Percentiles rank a stretch among this genome's conserved stretches.
phyloP scores from a whole-genome alignment of 2,797 vertebrate species.

The Lycodopsis pacificus region DNA sequence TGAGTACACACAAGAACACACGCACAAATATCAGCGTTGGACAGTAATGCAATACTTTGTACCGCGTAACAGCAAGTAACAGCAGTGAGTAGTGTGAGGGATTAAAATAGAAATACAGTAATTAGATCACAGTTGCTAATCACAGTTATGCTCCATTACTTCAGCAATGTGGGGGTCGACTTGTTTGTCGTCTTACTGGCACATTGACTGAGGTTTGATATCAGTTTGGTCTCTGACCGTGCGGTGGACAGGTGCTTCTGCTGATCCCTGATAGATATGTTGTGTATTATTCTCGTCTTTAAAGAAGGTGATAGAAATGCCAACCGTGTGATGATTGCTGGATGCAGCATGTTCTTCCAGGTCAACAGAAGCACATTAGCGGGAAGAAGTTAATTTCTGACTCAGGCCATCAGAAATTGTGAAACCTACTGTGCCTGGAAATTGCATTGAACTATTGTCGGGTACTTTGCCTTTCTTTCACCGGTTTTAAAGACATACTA shows the following conservation, averaged over 20 bases:
- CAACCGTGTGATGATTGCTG: background rate
- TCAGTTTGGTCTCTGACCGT: background rate
- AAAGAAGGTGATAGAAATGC: background rate
- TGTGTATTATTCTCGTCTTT: background rate
- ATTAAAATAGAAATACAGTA: background rate
- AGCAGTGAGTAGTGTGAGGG: background rate
- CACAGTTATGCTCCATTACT: background rate
- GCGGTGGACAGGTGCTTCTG: background rate
- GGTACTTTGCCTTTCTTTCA: background rate
- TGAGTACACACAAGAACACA: conserved; percentile 15
- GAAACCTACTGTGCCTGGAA: background rate
- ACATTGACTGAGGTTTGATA: background rate
- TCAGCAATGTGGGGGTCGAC: background rate
- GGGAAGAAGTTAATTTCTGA: background rate
- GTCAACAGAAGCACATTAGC: background rate
- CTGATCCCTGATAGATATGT: background rate
- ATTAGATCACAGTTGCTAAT: background rate
- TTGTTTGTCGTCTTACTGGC: background rate
- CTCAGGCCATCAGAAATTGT: background rate
- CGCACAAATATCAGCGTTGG: background rate
- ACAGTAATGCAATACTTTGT: background rate
- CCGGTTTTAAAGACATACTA: background rate
- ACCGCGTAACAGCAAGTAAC: background rate
- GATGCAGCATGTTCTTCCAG: background rate
- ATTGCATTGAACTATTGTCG: background rate